These are phyloP conservation scores for Struthio camelus DNA, from an alignment of 2,113 vertebrate species.

Conservation along the genomic window DNA sequence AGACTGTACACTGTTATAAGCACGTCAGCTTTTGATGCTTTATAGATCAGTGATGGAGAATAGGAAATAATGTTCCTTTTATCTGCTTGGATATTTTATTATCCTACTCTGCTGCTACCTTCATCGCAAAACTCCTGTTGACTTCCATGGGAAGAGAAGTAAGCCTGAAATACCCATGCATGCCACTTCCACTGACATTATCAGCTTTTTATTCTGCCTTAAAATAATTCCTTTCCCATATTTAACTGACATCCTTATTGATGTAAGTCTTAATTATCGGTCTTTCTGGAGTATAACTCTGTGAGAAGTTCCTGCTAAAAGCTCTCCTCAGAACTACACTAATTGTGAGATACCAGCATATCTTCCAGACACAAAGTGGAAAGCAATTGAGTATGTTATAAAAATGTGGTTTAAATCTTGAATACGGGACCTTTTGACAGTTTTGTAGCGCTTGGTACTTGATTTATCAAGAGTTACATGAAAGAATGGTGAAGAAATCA, in stretches of 20 bases:
- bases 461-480: neutral
- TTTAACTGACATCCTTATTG: constrained; percentile 22
- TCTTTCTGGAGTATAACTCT: neutral
- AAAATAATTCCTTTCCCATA: constrained; percentile 25
- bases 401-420: neutral
- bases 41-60: neutral
- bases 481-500: neutral
- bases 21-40: neutral
- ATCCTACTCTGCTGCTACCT: neutral
- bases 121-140: neutral
- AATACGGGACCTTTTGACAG: neutral
- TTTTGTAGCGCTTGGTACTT: neutral
- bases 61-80: neutral
- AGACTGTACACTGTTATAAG: neutral
- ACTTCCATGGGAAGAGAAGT: neutral
- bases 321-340: neutral
- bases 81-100: neutral
- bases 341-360: neutral
- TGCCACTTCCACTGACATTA: neutral
- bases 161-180: neutral
- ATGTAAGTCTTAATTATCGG: constrained; percentile 23
- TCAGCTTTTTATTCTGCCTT: neutral
- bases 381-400: neutral
- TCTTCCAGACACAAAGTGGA: neutral
- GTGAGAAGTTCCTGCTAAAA: constrained; percentile 11